Evolutionary conservation across 2,888 invertebrate species (phyloP), one percentile per base, ranked within the genome.

Genomic region (Plagodis dolabraria): DNA sequence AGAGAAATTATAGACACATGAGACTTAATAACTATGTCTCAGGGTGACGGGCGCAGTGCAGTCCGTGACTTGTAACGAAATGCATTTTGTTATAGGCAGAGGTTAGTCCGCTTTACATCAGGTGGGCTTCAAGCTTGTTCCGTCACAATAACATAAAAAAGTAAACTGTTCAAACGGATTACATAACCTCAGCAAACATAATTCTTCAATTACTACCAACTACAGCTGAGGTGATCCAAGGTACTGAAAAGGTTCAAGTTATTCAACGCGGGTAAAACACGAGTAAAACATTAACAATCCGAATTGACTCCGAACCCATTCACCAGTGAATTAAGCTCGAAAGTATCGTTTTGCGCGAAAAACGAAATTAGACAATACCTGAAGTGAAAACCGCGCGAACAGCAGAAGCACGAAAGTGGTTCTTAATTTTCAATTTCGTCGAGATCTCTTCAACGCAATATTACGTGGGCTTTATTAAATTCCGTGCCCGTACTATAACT

Each of bases 351-450:
- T 62, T 68, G 61, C 57, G 65, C 64, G 64, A 63, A 65, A 67
- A 69, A 68, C 70, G 61, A 73, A 72, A 70, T 63, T 72, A 69
- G 69, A 67, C 70, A 69, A 73, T 73, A 66, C 67, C 64, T 43
- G 22, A 53, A 45, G 47, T 60, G 53, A 60, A 64, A 75, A 74
- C 66, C 63, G 69, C 69, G 64, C 58, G 56, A 63, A 71, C 67
- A 63, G 67, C 68, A 71, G 70, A 74, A 74, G 73, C 68, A 71
- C 69, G 60, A 68, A 76, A 78, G 75, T 72, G 75, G 70, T 72
- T 79, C 77, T 85, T 87, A 87, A 88, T 85, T 86, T 85, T 81
- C 87, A 85, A 86, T 87, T 83, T 85, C 72, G 74, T 70, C 60
- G 73, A 77, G 76, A 79, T 79, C 76, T 79, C 66, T 70, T 77